A percentile compares a stretch with the other conserved stretches of the same genome.
These are phyloP conservation scores for Conistra vaccinii DNA, from an alignment of 2,888 invertebrate genomes.

Conservation along the genomic window DNA sequence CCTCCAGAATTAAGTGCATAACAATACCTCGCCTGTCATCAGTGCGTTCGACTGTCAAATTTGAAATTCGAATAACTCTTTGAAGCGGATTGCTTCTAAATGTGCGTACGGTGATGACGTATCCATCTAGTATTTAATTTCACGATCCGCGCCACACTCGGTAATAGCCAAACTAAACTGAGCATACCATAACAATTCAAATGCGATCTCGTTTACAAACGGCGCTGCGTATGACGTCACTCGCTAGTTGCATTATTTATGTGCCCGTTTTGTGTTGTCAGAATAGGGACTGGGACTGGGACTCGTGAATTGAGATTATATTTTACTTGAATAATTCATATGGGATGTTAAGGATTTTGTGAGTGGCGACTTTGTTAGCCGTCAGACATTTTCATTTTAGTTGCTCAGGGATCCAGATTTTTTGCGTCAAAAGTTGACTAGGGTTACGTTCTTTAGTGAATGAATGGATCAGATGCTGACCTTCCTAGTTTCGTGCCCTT, in stretches of 20 bases:
- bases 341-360: slow-evolving; percentile 55
- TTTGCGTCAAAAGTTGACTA: slow-evolving; percentile 40
- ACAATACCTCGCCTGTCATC: slow-evolving; percentile 10
- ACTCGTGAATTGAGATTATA: slow-evolving; percentile 68
- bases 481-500: slow-evolving; percentile 1
- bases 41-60: slow-evolving; percentile 16
- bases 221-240: slow-evolving; percentile 86
- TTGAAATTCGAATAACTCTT: slow-evolving; percentile 33
- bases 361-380: slow-evolving; percentile 44
- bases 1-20: slow-evolving; percentile 11
- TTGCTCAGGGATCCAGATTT: slow-evolving; percentile 9
- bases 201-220: slow-evolving; percentile 81
- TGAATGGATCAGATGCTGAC: not conserved
- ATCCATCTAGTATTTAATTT: slow-evolving; percentile 59
- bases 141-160: slow-evolving; percentile 42
- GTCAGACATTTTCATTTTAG: slow-evolving; percentile 22
- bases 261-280: slow-evolving; percentile 76
- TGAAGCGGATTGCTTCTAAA: slow-evolving; percentile 6
- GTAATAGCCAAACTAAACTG: slow-evolving; percentile 66
- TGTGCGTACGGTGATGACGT: slow-evolving; percentile 40
- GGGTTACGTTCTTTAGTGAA: slow-evolving; percentile 31
- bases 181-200: slow-evolving; percentile 79
- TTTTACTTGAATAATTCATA: slow-evolving; percentile 69
- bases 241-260: slow-evolving; percentile 86
- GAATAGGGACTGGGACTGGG: slow-evolving; percentile 62